Evolutionary conservation across 1,140 invertebrate species (phyloP).

Genomic region (Megalopta genalis): DNA sequence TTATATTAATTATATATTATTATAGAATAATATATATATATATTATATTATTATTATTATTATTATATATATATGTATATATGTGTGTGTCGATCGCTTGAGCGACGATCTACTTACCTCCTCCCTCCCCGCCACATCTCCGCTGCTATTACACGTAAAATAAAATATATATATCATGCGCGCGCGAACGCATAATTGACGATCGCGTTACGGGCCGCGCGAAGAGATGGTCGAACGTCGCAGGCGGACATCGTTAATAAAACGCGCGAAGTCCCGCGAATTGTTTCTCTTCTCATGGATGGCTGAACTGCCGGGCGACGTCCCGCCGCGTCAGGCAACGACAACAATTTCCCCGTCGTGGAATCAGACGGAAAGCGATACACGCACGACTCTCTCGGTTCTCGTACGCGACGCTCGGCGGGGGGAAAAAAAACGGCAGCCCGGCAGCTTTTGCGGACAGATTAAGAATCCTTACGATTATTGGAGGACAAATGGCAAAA

Average conservation of each 20-base stretch:
- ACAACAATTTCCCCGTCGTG: not conserved
- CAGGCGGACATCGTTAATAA: not conserved
- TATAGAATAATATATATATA: too few species aligned
- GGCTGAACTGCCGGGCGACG: constrained; percentile 5
- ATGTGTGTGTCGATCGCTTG: constrained; percentile 9
- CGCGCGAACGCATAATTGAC: not conserved
- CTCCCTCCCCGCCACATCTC: not conserved
- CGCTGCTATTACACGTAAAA: not conserved
- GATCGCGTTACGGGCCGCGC: not conserved
- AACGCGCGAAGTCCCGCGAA: not conserved
- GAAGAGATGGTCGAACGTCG: not conserved
- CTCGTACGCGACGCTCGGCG: not conserved
- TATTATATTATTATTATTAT: too few species aligned
- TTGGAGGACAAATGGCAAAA: constrained; percentile 50
- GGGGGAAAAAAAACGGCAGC: too few species aligned
- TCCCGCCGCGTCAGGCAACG: not conserved
- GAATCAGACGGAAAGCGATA: too few species aligned
- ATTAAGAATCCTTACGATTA: constrained; percentile 49
- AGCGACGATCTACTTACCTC: constrained; percentile 11
- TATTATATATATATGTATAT: too few species aligned
- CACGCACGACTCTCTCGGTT: not conserved
- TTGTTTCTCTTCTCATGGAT: not conserved
- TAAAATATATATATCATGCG: not conserved
- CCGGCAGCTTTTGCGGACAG: constrained; percentile 47
- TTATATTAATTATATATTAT: too few species aligned